A percentile compares a stretch with the other conserved stretches of the same genome.
Conservation (phyloP, 2,888 invertebrate species). For the Alitta virens region DNA sequence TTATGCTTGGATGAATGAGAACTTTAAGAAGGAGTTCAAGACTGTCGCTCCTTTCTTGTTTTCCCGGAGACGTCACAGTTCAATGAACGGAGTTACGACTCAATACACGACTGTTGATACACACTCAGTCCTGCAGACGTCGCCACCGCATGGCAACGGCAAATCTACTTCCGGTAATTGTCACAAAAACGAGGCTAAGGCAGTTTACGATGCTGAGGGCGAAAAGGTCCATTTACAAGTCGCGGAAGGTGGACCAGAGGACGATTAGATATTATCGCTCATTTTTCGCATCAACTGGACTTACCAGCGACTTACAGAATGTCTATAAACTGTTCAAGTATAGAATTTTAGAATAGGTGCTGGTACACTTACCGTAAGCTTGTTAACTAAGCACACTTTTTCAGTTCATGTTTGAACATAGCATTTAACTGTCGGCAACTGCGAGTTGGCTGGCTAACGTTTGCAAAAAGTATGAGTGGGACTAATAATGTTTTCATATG, state of each 20-base stretch:
- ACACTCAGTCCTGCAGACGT: conserved; percentile 46
- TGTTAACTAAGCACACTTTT: too few species aligned
- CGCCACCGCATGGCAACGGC: conserved; percentile 29
- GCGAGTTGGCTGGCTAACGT: too few species aligned
- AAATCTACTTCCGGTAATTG: not conserved
- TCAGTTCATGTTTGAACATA: too few species aligned
- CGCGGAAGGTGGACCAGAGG: conserved; percentile 6
- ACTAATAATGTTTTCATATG: too few species aligned
- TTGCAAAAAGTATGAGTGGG: too few species aligned
- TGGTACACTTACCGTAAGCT: too few species aligned
- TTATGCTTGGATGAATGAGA: conserved; percentile 94
- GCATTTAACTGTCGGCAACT: too few species aligned
- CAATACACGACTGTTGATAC: conserved; percentile 52
- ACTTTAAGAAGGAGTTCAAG: conserved; percentile 85
- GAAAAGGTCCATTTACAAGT: conserved; percentile 15
- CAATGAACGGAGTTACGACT: conserved; percentile 43
- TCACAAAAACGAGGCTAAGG: conserved; percentile 3
- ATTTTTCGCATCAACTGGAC: too few species aligned
- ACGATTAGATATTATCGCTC: not conserved
- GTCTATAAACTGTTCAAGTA: too few species aligned
- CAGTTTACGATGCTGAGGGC: conserved; percentile 11
- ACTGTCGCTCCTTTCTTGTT: conserved; percentile 55
- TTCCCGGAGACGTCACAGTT: conserved; percentile 41
- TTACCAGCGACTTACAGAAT: too few species aligned
- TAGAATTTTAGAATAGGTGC: too few species aligned